Base-by-base conservation (phyloP, 2,113 vertebrate species). In the Muntiacus reevesi region DNA sequence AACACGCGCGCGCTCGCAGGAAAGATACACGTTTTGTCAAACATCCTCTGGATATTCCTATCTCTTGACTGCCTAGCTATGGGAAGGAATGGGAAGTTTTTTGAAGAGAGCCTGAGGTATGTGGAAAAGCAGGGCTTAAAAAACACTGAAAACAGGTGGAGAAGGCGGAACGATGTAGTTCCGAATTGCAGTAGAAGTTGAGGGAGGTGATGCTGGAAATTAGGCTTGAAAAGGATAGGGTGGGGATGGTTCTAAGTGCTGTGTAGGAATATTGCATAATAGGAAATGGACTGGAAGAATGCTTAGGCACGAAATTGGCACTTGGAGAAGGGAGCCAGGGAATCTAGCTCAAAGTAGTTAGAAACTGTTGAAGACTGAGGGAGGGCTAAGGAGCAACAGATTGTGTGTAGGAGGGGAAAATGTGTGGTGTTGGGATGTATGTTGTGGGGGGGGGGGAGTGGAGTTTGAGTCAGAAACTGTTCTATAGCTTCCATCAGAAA, bases 351-450 rank as follows among this genome's bases (percentile, higher is more conserved):
- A 15, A n/a, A 71, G 50, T 67, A 17, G 88, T 78, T 88, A 84
- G 78, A 95, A 94, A 88, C 81, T 50, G 25, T 40, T 45, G 84
- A 57, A 87, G 81, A 62, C n/a, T n/a, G 86, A 89, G 64, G 23
- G 87, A 88, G 23, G 43, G 25, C 92, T 47, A 21, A 92, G 89
- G 60, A 95, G n/a, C 89, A 92, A 81, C 98, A 98, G 96, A 96
- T 95, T 94, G 94, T 97, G 93, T 93, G 98, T 95, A 90, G 98
- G 98, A 97, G 90, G 92, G 94, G 92, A 64, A 92, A 86, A 47
- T 82, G 94, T 78, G 95, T 89, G 36, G 21, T 64, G 62, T 45
- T 23, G 43, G 60, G 40, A 21, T 40, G 62, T 45, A 47, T 71
- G 79, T 2, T 4, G 25, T 14, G 13, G 47, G 47, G 12, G 19